Evolutionary conservation across 2,113 vertebrate species (phyloP).

Genomic region (Hippocampus mohnikei): DNA sequence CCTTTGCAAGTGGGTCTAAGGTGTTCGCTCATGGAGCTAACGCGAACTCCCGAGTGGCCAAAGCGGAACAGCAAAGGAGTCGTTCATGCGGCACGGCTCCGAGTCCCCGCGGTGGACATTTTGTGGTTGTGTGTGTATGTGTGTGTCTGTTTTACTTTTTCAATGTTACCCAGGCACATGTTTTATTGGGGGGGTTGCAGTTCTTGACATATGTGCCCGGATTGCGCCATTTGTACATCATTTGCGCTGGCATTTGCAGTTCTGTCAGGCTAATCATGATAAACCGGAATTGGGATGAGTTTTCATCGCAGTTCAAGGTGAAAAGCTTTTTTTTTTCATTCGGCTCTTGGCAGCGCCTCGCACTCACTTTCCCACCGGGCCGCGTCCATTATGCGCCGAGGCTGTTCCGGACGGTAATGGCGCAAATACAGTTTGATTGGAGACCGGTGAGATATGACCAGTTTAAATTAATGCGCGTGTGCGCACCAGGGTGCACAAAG

Average conservation of each 20-base stretch:
- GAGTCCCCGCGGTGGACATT: neutral
- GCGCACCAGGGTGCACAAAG: constrained; percentile 40
- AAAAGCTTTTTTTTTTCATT: constrained; percentile 53
- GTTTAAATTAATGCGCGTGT: constrained; percentile 66
- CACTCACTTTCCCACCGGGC: constrained; percentile 37
- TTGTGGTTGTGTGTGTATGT: neutral
- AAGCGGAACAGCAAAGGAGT: constrained; percentile 13
- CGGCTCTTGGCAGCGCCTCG: constrained; percentile 54
- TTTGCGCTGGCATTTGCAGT: constrained; percentile 16
- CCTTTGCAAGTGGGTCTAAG: constrained; percentile 57
- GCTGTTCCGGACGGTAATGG: constrained; percentile 49
- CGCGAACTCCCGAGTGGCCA: constrained; percentile 50
- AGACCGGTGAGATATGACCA: constrained; percentile 66
- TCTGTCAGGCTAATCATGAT: constrained; percentile 8
- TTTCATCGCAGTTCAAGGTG: constrained; percentile 45
- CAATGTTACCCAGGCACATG: neutral
- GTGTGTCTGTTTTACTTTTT: neutral
- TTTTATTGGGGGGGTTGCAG: neutral
- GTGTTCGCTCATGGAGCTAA: constrained; percentile 63
- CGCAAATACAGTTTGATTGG: constrained; percentile 63
- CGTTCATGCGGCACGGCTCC: constrained; percentile 25
- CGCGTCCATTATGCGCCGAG: constrained; percentile 48
- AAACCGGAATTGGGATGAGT: constrained; percentile 13
- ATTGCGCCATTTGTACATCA: neutral
- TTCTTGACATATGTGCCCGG: neutral